Conservation (phyloP, 1,140 invertebrate species). For the Coelopa frigida region DNA sequence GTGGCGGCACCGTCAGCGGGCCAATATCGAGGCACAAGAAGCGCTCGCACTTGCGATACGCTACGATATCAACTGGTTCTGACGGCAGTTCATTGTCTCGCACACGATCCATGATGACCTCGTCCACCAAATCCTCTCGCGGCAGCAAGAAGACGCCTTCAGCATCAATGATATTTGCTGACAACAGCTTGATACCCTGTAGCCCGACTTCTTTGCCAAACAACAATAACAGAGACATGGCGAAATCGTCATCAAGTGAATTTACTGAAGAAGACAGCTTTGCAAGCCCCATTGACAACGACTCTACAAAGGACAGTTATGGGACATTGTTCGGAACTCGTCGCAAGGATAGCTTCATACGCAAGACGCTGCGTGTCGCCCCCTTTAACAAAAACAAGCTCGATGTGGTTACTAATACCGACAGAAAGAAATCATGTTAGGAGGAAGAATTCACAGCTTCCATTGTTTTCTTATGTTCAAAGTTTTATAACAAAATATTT, state of each 20-base stretch:
- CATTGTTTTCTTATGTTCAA: too few relatives aligned
- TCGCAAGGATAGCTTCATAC: slow-evolving; percentile 42
- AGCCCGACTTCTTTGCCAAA: too few relatives aligned
- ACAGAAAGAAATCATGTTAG: too few relatives aligned
- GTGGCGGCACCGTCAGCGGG: slow-evolving; percentile 32
- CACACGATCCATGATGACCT: slow-evolving; percentile 26
- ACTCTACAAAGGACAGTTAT: too few relatives aligned
- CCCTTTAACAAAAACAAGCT: slow-evolving; percentile 13
- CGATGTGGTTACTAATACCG: slow-evolving; percentile 37
- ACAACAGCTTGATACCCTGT: slow-evolving; percentile 13
- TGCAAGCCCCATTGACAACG: too few relatives aligned
- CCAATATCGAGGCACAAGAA: slow-evolving; percentile 36
- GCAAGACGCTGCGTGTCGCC: slow-evolving; percentile 37
- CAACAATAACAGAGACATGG: too few relatives aligned
- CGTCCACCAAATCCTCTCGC: slow-evolving; percentile 10
- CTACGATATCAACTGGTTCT: slow-evolving; percentile 23
- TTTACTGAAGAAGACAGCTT: too few relatives aligned
- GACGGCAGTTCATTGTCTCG: slow-evolving; percentile 19
- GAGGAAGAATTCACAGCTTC: too few relatives aligned
- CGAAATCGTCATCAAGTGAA: too few relatives aligned
- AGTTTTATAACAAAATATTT: too few relatives aligned
- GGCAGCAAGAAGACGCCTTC: slow-evolving; percentile 26
- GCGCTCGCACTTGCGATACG: slow-evolving; percentile 31
- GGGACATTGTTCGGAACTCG: too few relatives aligned
- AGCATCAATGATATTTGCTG: slow-evolving; percentile 17